Conservation (phyloP, 2,888 invertebrate genomes). For the Salticus scenicus region DNA sequence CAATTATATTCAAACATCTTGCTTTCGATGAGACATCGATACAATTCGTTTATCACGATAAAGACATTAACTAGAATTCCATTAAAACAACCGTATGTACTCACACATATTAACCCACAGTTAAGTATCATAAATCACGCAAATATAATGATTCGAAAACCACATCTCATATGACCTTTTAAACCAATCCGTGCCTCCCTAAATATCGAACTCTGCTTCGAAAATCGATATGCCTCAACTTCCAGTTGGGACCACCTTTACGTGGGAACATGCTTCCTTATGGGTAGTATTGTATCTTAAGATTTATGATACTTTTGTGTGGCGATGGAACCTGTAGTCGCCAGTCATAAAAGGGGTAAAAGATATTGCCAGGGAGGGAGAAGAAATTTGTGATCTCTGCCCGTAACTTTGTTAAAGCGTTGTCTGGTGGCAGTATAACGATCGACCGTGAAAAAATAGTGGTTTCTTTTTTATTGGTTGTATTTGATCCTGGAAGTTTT, state of each 20-base stretch:
- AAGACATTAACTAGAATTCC: constrained; percentile 7
- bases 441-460: constrained; percentile 37
- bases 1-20: background rate
- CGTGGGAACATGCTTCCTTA: constrained; percentile 4
- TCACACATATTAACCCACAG: constrained; percentile 11
- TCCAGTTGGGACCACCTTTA: background rate
- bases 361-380: background rate
- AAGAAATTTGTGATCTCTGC: constrained; percentile 41
- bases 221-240: background rate
- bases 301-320: constrained; percentile 28
- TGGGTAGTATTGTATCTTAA: background rate
- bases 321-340: constrained; percentile 52
- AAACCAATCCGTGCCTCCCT: constrained; percentile 4
- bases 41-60: background rate
- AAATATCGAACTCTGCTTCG: background rate
- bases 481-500: background rate
- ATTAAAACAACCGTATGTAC: constrained; percentile 3
- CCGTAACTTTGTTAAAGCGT: constrained; percentile 44
- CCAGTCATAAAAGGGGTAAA: constrained; percentile 37
- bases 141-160: constrained; percentile 8
- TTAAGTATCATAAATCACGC: constrained; percentile 16
- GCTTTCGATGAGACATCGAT: constrained; percentile 1
- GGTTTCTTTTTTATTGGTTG: constrained; percentile 23
- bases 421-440: constrained; percentile 29
- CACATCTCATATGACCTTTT: background rate